Base-by-base conservation (phyloP, 2,888 invertebrate genomes). In the Drosophila prostipennis region DNA sequence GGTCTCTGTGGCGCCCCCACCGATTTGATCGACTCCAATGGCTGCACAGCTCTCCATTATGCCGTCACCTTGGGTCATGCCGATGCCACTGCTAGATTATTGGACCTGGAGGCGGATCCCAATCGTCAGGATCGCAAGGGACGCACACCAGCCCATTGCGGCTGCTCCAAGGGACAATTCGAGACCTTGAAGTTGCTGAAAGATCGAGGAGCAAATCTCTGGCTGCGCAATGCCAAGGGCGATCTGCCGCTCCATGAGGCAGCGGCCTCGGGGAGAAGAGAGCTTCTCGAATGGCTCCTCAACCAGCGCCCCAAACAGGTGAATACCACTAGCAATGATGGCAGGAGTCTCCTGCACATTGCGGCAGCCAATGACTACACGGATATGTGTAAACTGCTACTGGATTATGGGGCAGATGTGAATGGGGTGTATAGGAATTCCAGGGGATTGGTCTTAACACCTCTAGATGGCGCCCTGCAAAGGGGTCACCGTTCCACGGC, bases 201-300 rank as follows among this genome's bases (percentile, higher is more conserved):
- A 40, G 93, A 94, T 48, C 94, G 95, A 81, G 96, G 96, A 19
- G 98, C 97, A 0, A 98, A 99, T 91, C 93, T 99, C 48, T 98
- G 99, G 96, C 93, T 97, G 59, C 94, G 96, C 74, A 99, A 98
- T 90, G 96, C 97, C 2, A 95, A 97, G 89, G 99, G 99, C 0
- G 99, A 99, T 91, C 94, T 98, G 60, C 98, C 99, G 0, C 93
- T 99, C 26, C 99, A 99, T 90, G 99, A 99, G 92, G 99, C 99
- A 0, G 96, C 98, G 0, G 95, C 96, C 43, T 98, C 98, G 0
- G 98, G 98, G 1, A 94, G 98, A 72, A 94, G 96, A 74, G 98
- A 98, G 87, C 91, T 98, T 67, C 96, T 98, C 0, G 95, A 96
- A 83, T 98, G 98, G 98, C 92, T 99, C 45, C 93, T 98, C 60